Evolutionary conservation across 92 coral and sea anemone species (phyloP), one percentile per base, ranked within the genome.

Genomic region (Umimayanthus kanabou): DNA sequence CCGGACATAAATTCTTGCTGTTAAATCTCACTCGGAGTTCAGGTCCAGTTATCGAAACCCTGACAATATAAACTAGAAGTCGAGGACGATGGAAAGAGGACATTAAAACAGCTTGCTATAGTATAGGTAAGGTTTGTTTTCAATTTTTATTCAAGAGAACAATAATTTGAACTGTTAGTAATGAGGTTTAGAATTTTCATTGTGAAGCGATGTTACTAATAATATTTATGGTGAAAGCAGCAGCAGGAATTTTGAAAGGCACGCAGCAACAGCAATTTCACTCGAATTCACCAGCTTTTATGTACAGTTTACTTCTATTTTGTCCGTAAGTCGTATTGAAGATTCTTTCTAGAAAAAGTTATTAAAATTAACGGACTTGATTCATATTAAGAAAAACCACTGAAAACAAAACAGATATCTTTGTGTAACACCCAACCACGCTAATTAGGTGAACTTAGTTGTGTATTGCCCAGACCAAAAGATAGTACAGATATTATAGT

Each of bases 111-210:
- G 58, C 86, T 42, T 28, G n/a, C 65, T 30, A 47, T 45, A 14
- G 50, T 43, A 26, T 45, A 69, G 67, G 87, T 83, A 71, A 70
- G 87, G 13, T 45, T 70, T 43, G 6, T 49, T 43, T 69, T 83
- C 8, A 40, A 78, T 83, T 26, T 69, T 42, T 42, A 22, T 70
- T n/a, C 25, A 9, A 26, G 39, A 72, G 37, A 83, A 70, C 77
- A 83, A 83, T 49, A 42, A 47, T 33, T 71, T 83, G 66, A 45
- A 72, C 26, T 83, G 87, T 39, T 65, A 49, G 26, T 67, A 82
- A 82, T 79, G 45, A 79, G 50, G 64, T 14, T 22, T 11, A 57
- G 39, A 23, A 13, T 15, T 57, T 30, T 30, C 43, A 29, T 80
- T 80, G 33, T 57, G 15, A 22, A 80, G 14, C 64, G 50, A 28